phyloP scores from a whole-genome alignment of 2,797 vertebrate species.

The Megaceryle alcyon region DNA sequence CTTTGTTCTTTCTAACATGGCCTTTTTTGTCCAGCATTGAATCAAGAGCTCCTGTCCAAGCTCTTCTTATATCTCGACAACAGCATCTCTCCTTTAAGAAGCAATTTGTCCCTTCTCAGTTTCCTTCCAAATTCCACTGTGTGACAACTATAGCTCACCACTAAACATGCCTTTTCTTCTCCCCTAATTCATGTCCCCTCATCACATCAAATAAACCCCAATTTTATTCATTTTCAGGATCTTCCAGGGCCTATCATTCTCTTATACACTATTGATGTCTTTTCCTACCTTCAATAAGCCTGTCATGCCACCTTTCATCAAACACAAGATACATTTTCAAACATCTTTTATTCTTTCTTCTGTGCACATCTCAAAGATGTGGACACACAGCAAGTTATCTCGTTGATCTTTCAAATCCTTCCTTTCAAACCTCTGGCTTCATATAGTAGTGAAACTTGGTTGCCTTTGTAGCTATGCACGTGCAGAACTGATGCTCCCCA shows the following conservation, averaged over 20 bases:
- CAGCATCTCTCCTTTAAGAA: not conserved
- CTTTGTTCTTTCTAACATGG: not conserved
- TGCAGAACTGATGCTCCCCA: not conserved
- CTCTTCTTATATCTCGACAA: not conserved
- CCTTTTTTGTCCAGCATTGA: not conserved
- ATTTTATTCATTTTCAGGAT: constrained; percentile 30
- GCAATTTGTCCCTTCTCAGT: not conserved
- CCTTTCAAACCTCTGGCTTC: not conserved
- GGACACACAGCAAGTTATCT: not conserved
- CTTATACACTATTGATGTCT: constrained; percentile 52
- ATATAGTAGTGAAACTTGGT: not conserved
- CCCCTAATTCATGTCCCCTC: not conserved
- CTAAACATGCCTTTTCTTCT: not conserved
- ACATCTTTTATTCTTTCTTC: constrained; percentile 39
- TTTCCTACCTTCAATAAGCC: constrained; percentile 4
- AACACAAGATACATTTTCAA: constrained; percentile 20
- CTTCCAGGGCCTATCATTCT: not conserved
- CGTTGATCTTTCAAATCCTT: constrained; percentile 4
- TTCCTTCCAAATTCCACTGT: not conserved
- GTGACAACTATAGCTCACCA: not conserved
- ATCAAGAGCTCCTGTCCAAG: not conserved
- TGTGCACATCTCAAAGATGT: not conserved
- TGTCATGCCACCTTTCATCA: constrained; percentile 5
- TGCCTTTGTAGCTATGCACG: not conserved
- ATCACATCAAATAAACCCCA: constrained; percentile 38